phyloP scores from a whole-genome alignment of 1,140 invertebrate species.

The Rhagoletis pomonella region DNA sequence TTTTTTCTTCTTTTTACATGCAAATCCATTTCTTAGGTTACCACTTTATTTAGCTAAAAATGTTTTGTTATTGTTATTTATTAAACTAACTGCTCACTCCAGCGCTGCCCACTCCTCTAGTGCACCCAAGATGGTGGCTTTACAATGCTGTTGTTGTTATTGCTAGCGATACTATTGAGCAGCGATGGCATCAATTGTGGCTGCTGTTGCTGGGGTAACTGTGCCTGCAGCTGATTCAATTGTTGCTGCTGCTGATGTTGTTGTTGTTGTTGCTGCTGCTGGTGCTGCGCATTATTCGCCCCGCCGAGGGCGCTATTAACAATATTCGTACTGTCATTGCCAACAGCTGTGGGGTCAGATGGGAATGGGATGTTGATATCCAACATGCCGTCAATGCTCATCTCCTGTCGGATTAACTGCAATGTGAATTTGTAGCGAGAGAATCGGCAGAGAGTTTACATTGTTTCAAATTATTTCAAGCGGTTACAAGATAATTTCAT shows the following conservation, averaged over 20 bases:
- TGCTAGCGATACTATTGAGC: conserved; percentile 57
- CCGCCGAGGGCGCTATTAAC: conserved; percentile 43
- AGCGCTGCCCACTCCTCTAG: conserved; percentile 69
- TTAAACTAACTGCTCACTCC: background rate
- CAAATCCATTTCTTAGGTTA: conserved; percentile 9
- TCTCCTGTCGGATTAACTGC: conserved; percentile 92
- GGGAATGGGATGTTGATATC: conserved; percentile 90
- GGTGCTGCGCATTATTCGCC: conserved; percentile 48
- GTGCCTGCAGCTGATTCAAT: conserved; percentile 64
- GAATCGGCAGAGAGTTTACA: background rate
- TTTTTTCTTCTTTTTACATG: background rate
- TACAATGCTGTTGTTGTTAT: conserved; percentile 73
- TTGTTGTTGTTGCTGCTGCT: no score
- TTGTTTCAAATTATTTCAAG: conserved; percentile 57
- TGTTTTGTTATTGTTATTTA: conserved; percentile 22
- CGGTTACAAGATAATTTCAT: background rate
- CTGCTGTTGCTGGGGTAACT: conserved; percentile 65
- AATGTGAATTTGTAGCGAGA: background rate
- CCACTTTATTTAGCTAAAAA: conserved; percentile 38
- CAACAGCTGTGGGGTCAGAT: conserved; percentile 60
- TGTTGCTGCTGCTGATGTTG: conserved; percentile 57
- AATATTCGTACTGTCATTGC: conserved; percentile 53
- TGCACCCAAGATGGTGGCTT: conserved; percentile 82
- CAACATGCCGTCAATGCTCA: conserved; percentile 92
- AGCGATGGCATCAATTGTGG: conserved; percentile 58